Conservation (phyloP, 2,797 vertebrate genomes). For the Erethizon dorsatum region DNA sequence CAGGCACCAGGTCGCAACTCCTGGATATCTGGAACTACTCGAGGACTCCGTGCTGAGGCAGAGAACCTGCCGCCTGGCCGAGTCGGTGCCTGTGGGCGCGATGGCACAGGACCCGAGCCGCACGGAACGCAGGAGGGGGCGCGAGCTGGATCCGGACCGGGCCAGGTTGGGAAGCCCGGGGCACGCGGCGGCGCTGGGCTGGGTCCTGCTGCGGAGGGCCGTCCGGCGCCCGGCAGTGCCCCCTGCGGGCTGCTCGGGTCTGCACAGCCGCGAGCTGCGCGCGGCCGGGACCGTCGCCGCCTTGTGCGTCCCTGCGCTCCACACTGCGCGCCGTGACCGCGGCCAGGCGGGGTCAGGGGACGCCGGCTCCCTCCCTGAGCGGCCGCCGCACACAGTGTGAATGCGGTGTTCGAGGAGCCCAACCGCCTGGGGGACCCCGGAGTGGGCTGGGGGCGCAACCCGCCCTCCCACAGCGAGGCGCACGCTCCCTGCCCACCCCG, state of each 20-base stretch:
- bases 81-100: neutral
- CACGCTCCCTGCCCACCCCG: neutral
- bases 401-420: neutral
- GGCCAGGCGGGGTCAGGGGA: neutral
- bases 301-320: neutral
- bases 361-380: neutral
- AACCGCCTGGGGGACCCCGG: accelerated
- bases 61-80: neutral
- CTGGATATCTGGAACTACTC: neutral
- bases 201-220: neutral
- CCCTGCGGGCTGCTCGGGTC: slow-evolving; percentile 69
- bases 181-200: neutral
- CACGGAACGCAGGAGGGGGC: neutral
- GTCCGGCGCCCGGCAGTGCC: slow-evolving; percentile 72
- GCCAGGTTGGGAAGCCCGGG: neutral
- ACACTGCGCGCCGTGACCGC: neutral
- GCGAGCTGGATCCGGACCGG: neutral
- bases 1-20: neutral
- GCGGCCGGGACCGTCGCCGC: neutral
- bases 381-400: neutral
- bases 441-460: neutral
- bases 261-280: neutral
- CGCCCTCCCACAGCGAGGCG: neutral
- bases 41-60: neutral
- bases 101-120: neutral